Base-by-base conservation (phyloP, 2,888 invertebrate genomes). In the Aleiodes leptofemur region DNA sequence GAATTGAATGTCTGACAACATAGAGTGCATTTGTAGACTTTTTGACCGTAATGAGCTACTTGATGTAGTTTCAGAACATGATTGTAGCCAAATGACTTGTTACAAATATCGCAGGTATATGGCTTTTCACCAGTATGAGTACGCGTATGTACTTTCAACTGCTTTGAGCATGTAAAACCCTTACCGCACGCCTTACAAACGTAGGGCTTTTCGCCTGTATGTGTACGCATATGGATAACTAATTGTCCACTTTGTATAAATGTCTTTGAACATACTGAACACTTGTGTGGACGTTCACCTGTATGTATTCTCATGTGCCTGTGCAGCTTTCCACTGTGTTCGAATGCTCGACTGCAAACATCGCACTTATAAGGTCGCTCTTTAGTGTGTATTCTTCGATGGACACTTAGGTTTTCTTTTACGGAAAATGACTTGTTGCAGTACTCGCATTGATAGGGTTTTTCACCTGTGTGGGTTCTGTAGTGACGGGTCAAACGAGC, bases 341-440 rank as follows among this genome's bases (percentile, higher is more conserved):
- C 97, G 86, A 97, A 97, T 0, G 96, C 96, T 4, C 97, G 92
- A 11, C 94, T 95, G 88, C 97, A 97, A 3, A 96, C 96, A 78
- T 95, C 94, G 86, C 97, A 97, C 85, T 96, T 95, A 90, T 97
- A 97, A 0, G 97, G 97, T 1, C 97, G 92, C 89, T 97, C 97
- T 90, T 97, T 97, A 76, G 97, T 97, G 89, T 97, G 97, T 80
- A 97, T 97, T 76, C 97, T 93, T 55, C 91, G 89, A 89, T 97
- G 97, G 13, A 97, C 97, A 90, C 96, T 96, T 76, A 97, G 91
- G 89, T 97, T 97, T 90, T 97, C 97, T 90, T 97, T 97, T 8
- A 97, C 97, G 86, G 96, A 96, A 90, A 97, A 97, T 86, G 96
- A 95, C 90, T 97, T 97, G 90, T 95, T 95, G 90, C 97, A 97